A percentile compares a stretch with the other conserved stretches of the same genome.
These are phyloP conservation scores for Planococcus citri DNA, from an alignment of 1,140 invertebrate genomes.

Conservation along the genomic window DNA sequence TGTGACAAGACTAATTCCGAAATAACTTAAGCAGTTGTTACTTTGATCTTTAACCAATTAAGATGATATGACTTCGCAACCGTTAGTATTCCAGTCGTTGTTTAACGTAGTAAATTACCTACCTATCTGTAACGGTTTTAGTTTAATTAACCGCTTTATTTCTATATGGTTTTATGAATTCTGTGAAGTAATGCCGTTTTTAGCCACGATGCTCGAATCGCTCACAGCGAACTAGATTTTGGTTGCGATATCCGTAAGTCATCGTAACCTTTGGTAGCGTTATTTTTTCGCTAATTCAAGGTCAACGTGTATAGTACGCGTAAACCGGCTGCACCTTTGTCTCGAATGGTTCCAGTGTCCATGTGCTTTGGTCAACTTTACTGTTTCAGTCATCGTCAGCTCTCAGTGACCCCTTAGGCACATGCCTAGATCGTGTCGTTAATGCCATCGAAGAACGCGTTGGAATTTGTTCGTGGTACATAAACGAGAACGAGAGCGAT, in stretches of 20 bases:
- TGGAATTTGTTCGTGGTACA: no score
- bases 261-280: neutral
- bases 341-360: no score
- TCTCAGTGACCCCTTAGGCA: no score
- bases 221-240: neutral
- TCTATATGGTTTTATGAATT: conserved; percentile 8
- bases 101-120: conserved; percentile 4
- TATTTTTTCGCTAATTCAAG: neutral
- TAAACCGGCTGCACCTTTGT: neutral
- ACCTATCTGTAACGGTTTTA: conserved; percentile 2
- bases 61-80: neutral
- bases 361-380: no score
- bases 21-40: neutral
- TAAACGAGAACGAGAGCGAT: no score
- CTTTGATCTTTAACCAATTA: conserved; percentile 3
- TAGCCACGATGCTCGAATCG: neutral
- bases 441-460: no score
- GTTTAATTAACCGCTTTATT: conserved; percentile 3
- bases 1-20: conserved; percentile 6
- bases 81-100: neutral
- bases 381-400: no score
- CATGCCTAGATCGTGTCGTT: no score
- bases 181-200: neutral
- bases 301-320: neutral
- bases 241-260: neutral